Percentiles rank a stretch among this genome's conserved stretches.
Conservation (phyloP, 2,888 invertebrate genomes). For the Pollenia griseotomentosa region DNA sequence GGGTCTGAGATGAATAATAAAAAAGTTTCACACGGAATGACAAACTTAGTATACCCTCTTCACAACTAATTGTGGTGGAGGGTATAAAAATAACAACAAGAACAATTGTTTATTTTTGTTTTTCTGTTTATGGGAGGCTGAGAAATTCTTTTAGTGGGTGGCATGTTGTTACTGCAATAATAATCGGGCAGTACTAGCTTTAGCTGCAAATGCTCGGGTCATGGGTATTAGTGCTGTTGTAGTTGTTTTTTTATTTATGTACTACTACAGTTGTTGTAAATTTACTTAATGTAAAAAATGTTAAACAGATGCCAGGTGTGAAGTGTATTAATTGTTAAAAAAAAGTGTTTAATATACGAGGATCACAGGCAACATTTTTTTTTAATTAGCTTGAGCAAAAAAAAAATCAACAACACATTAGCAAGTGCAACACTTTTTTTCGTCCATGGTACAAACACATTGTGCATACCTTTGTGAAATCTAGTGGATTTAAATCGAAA, state of each 20-base stretch:
- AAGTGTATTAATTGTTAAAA: slow-evolving; percentile 25
- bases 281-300: slow-evolving; percentile 28
- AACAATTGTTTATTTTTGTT: slow-evolving; percentile 63
- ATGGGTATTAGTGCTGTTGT: slow-evolving; percentile 6
- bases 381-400: too few relatives aligned
- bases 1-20: too few relatives aligned
- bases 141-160: slow-evolving; percentile 67
- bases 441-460: too few relatives aligned
- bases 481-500: too few relatives aligned
- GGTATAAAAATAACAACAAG: slow-evolving; percentile 29
- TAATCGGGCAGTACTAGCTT: neutral
- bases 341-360: neutral
- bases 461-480: too few relatives aligned
- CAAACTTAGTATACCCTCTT: too few relatives aligned
- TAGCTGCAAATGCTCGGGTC: slow-evolving; percentile 1
- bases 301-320: slow-evolving; percentile 35
- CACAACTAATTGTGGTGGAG: too few relatives aligned
- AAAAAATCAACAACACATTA: too few relatives aligned
- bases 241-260: neutral
- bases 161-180: slow-evolving; percentile 40
- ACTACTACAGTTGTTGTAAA: neutral
- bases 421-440: too few relatives aligned
- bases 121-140: slow-evolving; percentile 30
- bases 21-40: too few relatives aligned
- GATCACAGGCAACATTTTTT: neutral